Conservation (phyloP, 2,888 invertebrate species). For the Tubulanus polymorphus region DNA sequence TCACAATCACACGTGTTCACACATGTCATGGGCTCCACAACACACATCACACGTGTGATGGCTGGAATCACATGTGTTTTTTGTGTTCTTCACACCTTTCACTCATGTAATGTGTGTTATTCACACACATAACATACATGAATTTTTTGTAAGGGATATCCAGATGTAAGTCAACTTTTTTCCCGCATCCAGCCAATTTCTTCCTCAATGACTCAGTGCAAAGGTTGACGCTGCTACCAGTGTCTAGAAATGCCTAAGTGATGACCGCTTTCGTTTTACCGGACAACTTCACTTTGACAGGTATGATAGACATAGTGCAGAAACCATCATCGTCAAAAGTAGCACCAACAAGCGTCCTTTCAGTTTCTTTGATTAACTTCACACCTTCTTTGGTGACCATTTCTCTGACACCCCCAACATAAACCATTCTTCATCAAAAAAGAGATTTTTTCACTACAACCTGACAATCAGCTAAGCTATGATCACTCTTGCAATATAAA, state of each 20-base stretch:
- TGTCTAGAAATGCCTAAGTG: slow-evolving; percentile 8
- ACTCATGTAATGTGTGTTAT: too few relatives aligned
- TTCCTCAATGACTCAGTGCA: slow-evolving; percentile 3
- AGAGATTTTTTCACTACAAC: neutral
- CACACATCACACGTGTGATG: too few relatives aligned
- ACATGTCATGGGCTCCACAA: too few relatives aligned
- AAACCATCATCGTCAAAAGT: neutral
- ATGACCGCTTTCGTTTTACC: neutral
- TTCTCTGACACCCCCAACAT: too few relatives aligned
- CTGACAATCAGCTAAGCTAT: neutral
- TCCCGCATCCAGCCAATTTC: slow-evolving; percentile 1
- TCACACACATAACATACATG: too few relatives aligned
- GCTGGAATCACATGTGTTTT: too few relatives aligned
- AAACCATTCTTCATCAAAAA: too few relatives aligned
- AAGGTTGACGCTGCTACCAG: slow-evolving; percentile 3
- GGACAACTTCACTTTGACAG: slow-evolving; percentile 2
- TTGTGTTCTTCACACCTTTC: too few relatives aligned
- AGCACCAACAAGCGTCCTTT: too few relatives aligned
- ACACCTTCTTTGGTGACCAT: neutral
- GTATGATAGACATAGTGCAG: slow-evolving; percentile 12
- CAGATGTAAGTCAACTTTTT: neutral
- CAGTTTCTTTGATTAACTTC: too few relatives aligned
- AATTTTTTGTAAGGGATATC: too few relatives aligned
- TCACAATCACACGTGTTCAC: too few relatives aligned
- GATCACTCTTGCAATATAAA: neutral